These are phyloP conservation scores for Drosophila bunnanda DNA, from an alignment of 2,888 invertebrate species.

Conservation along the genomic window DNA sequence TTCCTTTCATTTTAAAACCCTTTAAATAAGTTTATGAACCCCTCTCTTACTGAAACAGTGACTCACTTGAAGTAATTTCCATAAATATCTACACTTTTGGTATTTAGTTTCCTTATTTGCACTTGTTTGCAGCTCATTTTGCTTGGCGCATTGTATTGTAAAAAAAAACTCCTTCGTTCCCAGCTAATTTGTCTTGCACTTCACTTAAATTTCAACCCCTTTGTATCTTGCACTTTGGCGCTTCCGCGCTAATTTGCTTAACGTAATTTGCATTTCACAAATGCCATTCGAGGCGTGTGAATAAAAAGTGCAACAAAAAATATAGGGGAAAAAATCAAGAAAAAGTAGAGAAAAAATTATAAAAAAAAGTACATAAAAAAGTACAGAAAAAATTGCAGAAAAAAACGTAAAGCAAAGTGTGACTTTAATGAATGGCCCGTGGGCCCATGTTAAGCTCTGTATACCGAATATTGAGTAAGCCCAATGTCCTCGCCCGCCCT, in stretches of 20 bases:
- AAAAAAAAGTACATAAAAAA: background rate
- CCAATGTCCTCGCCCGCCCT: constrained; percentile 30
- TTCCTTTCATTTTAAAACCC: background rate
- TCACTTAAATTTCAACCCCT: constrained; percentile 1
- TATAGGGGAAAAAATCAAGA: background rate
- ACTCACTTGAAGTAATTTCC: constrained; percentile 6
- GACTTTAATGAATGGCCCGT: constrained; percentile 49
- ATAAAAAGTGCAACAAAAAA: constrained; percentile 27
- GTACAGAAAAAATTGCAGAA: background rate
- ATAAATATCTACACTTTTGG: constrained; percentile 14
- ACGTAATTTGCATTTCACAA: constrained; percentile 73
- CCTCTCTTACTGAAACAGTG: background rate
- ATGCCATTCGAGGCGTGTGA: constrained; percentile 68
- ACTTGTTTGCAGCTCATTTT: constrained; percentile 15
- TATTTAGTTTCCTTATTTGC: constrained; percentile 31
- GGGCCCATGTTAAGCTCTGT: constrained; percentile 42
- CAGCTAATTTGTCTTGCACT: constrained; percentile 66
- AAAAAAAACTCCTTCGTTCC: constrained; percentile 13
- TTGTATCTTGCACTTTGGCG: constrained; percentile 60
- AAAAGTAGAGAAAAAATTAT: constrained; percentile 24
- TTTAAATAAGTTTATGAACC: background rate
- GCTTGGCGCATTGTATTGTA: background rate
- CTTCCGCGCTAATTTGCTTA: constrained; percentile 75
- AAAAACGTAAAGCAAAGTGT: constrained; percentile 4
- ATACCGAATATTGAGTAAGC: constrained; percentile 52